Base-by-base conservation (phyloP, 2,888 invertebrate genomes). In the Carabus problematicus region DNA sequence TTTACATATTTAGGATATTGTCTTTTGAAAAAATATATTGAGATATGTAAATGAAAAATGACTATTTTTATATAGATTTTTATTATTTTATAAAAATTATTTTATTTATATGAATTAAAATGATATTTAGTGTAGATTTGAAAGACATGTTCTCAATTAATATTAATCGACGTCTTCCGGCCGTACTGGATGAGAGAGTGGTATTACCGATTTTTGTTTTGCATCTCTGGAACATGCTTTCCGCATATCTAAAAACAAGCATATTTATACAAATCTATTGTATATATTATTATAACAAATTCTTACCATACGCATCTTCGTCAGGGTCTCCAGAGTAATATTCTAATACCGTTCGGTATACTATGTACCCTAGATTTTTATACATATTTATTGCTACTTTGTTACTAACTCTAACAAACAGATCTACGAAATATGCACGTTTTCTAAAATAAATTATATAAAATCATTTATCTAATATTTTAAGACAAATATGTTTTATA, bases 281-380 rank as follows among this genome's bases (percentile, higher is more conserved):
- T 40, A 11, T 41, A 39, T n/a, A 56, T 40, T 14, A 16, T 59
- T 12, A 18, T 70, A 70, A 64, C 60, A 69, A 45, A 47, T 60
- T 72, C 77, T 82, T 84, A 97, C 97, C 99, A 86, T 92, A 99
- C 68, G 98, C 99, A 86, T 99, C 95, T 88, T 99, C 99, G 82
- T 98, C 98, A 18, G 94, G 93, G 82, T 97, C 96, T 14, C 97
- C 97, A 11, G 97, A 97, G 81, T 99, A 99, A 85, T 99, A 99
- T 81, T 98, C 98, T 75, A 99, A 83, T 55, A 99, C 98, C 52
- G 95, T 94, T 70, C 99, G 85, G 81, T 98, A 99, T 0, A 98
- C 94, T 74, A 95, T 95, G 79, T 99, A 99, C 18, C 98, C 98
- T 70, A 98, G 84, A 80, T 93, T 93, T 76, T 91, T 91, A 80